These are phyloP conservation scores for Sphecodes monilicornis DNA, from an alignment of 2,888 invertebrate genomes.

Conservation along the genomic window DNA sequence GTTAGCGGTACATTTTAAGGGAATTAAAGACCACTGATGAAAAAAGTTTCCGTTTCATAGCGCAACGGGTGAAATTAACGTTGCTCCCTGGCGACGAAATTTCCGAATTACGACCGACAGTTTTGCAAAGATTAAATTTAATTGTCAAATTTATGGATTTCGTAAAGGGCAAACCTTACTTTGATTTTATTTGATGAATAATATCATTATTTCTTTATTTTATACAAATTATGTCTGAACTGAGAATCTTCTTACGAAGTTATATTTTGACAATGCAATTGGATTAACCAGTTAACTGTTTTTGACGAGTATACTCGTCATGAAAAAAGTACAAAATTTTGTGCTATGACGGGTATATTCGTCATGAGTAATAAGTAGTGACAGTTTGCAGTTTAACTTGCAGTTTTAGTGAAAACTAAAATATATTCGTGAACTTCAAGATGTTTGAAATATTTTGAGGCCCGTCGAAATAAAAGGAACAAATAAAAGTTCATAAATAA, in stretches of 20 bases:
- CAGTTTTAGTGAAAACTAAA: no score
- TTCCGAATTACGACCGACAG: background rate
- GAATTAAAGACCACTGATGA: constrained; percentile 40
- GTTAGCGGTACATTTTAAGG: constrained; percentile 22
- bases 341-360: no score
- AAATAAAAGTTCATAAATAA: no score
- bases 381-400: no score
- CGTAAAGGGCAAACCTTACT: background rate
- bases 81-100: constrained; percentile 8
- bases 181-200: no score
- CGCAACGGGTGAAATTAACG: background rate
- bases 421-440: no score
- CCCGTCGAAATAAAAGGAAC: no score
- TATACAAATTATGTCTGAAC: background rate
- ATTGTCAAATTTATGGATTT: background rate
- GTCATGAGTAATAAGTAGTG: no score
- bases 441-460: no score
- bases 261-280: background rate
- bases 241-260: background rate
- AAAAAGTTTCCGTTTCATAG: constrained; percentile 35
- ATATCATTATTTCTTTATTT: background rate
- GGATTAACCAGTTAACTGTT: no score
- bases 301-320: no score
- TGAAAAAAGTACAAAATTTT: no score
- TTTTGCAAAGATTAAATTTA: background rate